phyloP scores from a whole-genome alignment of 1,140 invertebrate species.

The Dendrolimus punctatus region DNA sequence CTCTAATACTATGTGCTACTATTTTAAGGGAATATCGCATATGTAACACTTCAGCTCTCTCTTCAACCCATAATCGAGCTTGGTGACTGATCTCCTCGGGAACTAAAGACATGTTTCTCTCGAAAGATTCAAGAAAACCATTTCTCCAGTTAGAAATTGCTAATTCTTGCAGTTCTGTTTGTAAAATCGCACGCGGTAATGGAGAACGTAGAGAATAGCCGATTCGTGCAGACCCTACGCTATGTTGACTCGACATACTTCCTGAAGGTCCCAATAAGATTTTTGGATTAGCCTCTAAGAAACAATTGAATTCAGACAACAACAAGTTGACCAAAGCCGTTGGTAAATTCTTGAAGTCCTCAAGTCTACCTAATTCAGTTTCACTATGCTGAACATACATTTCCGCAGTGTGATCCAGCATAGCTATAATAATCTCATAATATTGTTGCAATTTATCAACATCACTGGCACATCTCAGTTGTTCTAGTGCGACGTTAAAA shows the following conservation, averaged over 20 bases:
- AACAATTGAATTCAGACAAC: slow-evolving; percentile 39
- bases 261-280: slow-evolving; percentile 7
- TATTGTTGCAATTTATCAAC: slow-evolving; percentile 36
- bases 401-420: slow-evolving; percentile 29
- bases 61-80: slow-evolving; percentile 36
- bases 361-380: slow-evolving; percentile 32
- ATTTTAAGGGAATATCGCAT: slow-evolving; percentile 46
- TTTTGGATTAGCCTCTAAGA: slow-evolving; percentile 41
- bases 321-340: slow-evolving; percentile 26
- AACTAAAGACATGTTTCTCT: slow-evolving; percentile 28
- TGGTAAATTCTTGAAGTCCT: slow-evolving; percentile 39
- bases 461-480: slow-evolving; percentile 33
- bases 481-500: slow-evolving; percentile 43
- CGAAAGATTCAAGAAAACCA: slow-evolving; percentile 46
- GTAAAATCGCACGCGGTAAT: slow-evolving; percentile 31
- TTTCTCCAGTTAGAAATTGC: slow-evolving; percentile 46
- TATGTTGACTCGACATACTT: slow-evolving; percentile 12
- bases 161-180: slow-evolving; percentile 39
- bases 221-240: slow-evolving; percentile 1
- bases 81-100: slow-evolving; percentile 32
- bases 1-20: slow-evolving; percentile 37
- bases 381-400: slow-evolving; percentile 35
- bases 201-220: slow-evolving; percentile 11
- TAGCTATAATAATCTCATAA: slow-evolving; percentile 20
- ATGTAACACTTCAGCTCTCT: slow-evolving; percentile 27